phyloP scores from a whole-genome alignment of 2,113 vertebrate genomes.

The Myrmophylax atrothorax region DNA sequence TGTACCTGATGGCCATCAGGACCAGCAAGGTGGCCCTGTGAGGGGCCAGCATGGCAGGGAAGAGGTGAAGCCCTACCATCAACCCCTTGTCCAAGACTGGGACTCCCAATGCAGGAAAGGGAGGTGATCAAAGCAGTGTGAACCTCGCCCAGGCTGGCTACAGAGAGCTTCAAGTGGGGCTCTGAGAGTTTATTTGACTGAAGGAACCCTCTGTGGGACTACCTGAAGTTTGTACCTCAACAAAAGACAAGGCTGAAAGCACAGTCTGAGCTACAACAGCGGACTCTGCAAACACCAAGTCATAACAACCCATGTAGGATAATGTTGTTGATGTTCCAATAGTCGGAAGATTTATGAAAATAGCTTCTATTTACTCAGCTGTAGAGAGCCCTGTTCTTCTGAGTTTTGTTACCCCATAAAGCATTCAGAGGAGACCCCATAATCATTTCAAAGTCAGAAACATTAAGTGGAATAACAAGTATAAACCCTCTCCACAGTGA shows the following conservation, averaged over 20 bases:
- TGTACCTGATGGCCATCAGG: neutral
- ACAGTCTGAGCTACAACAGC: neutral
- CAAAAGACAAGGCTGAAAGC: neutral
- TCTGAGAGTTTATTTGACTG: neutral
- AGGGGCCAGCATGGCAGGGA: neutral
- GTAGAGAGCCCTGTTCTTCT: slow-evolving; percentile 15
- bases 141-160: neutral
- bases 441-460: slow-evolving; percentile 48
- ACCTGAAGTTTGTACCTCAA: neutral
- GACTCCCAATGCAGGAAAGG: neutral
- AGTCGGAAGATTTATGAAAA: slow-evolving; percentile 43
- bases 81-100: neutral
- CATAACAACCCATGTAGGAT: slow-evolving; percentile 29
- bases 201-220: neutral
- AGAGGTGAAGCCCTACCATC: neutral
- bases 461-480: slow-evolving; percentile 54
- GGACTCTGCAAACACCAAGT: neutral
- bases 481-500: neutral
- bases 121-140: neutral
- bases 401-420: slow-evolving; percentile 46
- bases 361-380: slow-evolving; percentile 65
- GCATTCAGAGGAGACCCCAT: slow-evolving; percentile 46
- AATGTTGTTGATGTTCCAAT: slow-evolving; percentile 31
- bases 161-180: neutral
- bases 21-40: neutral